Base-by-base conservation (phyloP, 2,888 invertebrate species). In the Laothoe populi region DNA sequence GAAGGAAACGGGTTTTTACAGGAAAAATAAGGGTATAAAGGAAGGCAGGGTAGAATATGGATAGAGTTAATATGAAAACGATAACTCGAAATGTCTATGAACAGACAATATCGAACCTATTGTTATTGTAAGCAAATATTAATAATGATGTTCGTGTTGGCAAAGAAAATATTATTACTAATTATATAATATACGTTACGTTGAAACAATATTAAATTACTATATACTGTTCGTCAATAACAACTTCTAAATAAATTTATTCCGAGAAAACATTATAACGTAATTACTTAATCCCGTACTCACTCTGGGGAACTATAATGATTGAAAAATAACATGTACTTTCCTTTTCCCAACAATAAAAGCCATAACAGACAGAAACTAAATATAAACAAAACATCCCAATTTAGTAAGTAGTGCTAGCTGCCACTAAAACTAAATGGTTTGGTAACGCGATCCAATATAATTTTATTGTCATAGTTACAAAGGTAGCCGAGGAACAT, bases 401-500 rank as follows among this genome's bases (percentile, higher is more conserved):
- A 61, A 60, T 26, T 31, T 61, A 40, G 59, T 62, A 57, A 62
- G 60, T 63, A 57, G 21, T 46, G 35, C 31, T 58, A 26, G 45
- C 45, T 42, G 26, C 40, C 45, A 59, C 46, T 63, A 60, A 60
- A 60, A 63, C 60, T 42, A 44, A 63, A 63, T 40, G 49, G 57
- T 31, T 35, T 44, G 40, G 59, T 63, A 64, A 63, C 59, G 63
- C 57, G 48, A 61, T 64, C 61, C 62, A 62, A 67, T 67, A 58
- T 63, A 59, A 65, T 57, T 57, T 57, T 64, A 63, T 64, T 13
- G 49, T 40, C 53, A 58, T 48, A 57, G 42, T 62, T 57, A 57
- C 31, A 53, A 64, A 67, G 59, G 61, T 61, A 64, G 61, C 59
- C 60, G 44, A 46, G 63, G 63, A 63, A 67, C 63, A 68, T 62